Percentiles rank a stretch among this genome's conserved stretches.
phyloP scores from a whole-genome alignment of 2,888 invertebrate genomes.

The Drosophila demipolita region DNA sequence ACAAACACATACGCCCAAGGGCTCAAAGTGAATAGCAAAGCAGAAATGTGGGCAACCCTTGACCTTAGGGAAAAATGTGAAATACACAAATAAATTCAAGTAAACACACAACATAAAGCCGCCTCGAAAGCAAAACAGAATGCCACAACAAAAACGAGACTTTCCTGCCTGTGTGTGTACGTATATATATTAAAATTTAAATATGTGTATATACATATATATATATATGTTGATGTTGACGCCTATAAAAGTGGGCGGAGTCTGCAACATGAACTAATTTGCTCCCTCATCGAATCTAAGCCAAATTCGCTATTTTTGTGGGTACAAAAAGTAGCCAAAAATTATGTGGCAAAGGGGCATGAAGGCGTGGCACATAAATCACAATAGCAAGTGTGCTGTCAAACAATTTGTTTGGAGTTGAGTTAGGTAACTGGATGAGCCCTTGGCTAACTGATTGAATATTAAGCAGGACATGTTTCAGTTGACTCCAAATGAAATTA shows the following conservation, averaged over 20 bases:
- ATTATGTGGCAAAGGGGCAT: background rate
- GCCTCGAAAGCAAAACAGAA: conserved; percentile 51
- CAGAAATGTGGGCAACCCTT: conserved; percentile 64
- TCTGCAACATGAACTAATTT: conserved; percentile 63
- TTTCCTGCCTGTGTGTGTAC: background rate
- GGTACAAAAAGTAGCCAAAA: conserved; percentile 5
- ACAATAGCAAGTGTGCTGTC: conserved; percentile 47
- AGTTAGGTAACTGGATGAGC: conserved; percentile 14
- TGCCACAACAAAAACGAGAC: conserved; percentile 20
- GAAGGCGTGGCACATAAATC: conserved; percentile 27
- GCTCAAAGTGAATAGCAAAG: conserved; percentile 32
- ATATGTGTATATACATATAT: background rate
- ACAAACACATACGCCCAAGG: conserved; percentile 10
- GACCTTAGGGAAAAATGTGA: conserved; percentile 71
- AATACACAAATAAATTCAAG: conserved; percentile 77
- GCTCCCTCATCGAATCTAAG: conserved; percentile 35
- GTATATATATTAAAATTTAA: background rate
- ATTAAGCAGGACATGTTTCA: conserved; percentile 12
- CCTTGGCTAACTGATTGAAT: conserved; percentile 23
- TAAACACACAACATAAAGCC: conserved; percentile 61
- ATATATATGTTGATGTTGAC: conserved; percentile 26
- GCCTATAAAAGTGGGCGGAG: conserved; percentile 34
- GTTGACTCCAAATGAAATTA: background rate
- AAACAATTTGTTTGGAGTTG: conserved; percentile 40
- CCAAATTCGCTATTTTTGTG: conserved; percentile 52